Evolutionary conservation across 2,888 invertebrate genomes (phyloP), one percentile per base, ranked within the genome.

Genomic region (Pristionchus fissidentatus): DNA sequence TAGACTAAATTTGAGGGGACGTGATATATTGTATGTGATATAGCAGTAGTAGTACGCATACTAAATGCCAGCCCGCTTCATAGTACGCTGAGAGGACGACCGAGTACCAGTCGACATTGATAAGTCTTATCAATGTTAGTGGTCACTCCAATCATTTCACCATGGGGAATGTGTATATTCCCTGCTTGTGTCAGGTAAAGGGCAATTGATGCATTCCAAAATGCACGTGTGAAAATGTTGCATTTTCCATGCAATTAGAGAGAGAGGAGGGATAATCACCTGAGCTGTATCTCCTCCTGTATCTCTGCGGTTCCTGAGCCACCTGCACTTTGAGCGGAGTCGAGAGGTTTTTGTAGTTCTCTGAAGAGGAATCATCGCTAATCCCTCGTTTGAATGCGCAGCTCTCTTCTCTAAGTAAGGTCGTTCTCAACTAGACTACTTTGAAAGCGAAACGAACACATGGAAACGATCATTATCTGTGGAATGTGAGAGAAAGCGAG

Each of bases 291-390:
- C 83, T 35, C 19, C 83, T 35, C 35, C 73, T 49, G 73, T 83
- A 83, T 29, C 55, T 83, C 41, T 83, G 73, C n/a, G 83, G 83
- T 13, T 83, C 83, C 5, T 66, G 46, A 22, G 70, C 43, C 29
- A 83, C 83, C 0, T 83, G 70, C 8, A 83, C 83, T n/a, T 70
- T 73, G 26, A 83, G 83, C 15, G 83, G 83, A 60, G 80, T 81
- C 29, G 80, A 43, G 38, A 57, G 43, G 57, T 43, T 52, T 38
- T 79, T 57, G 57, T 38, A 57, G 79, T 79, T 43, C 19, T 79
- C 79, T 52, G 79, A 52, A 57, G 29, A 57, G 57, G 32, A 26
- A n/a, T 15, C 32, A 26, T 41, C 15, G 70, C 22, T 70, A 70
- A 70, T 70, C 70, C 70, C 10, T 70, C 70, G 13, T 43, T 70